phyloP scores from a whole-genome alignment of 2,888 invertebrate species.

The Caenorhabditis becei region DNA sequence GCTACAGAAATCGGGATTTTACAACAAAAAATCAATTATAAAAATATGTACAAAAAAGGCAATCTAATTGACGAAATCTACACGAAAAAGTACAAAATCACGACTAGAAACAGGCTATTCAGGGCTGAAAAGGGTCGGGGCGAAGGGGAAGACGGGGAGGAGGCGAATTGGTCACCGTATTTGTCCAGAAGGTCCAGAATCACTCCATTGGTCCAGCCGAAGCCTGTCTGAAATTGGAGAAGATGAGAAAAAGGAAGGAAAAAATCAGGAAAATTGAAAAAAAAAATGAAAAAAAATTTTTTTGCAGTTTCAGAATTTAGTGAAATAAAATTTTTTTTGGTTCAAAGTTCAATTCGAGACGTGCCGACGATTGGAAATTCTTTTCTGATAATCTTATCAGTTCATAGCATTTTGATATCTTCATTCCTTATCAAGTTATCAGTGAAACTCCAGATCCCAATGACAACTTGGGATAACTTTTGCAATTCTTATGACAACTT shows the following conservation, averaged over 20 bases:
- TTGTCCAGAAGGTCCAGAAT: conserved; percentile 76
- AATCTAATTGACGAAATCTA: conserved; percentile 2
- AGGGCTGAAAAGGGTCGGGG: not conserved
- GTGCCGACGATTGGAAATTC: too few relatives aligned
- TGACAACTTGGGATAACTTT: too few relatives aligned
- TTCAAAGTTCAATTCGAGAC: too few relatives aligned
- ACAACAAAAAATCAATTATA: not conserved
- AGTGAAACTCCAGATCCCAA: too few relatives aligned
- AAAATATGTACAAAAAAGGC: not conserved
- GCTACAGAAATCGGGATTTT: not conserved
- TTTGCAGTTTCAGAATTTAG: too few relatives aligned
- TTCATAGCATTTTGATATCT: too few relatives aligned
- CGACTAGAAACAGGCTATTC: conserved; percentile 30
- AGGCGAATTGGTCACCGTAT: conserved; percentile 75
- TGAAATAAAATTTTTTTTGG: too few relatives aligned
- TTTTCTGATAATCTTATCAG: too few relatives aligned
- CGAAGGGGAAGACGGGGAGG: conserved; percentile 7
- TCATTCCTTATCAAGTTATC: too few relatives aligned
- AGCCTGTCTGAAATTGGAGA: conserved; percentile 75
- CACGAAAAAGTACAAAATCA: conserved; percentile 29
- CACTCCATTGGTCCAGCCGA: conserved; percentile 78
- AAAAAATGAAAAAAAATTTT: too few relatives aligned
- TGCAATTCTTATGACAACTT: too few relatives aligned
- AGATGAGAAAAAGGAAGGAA: too few relatives aligned
- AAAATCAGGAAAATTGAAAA: not conserved